Evolutionary conservation across 2,797 vertebrate genomes (phyloP).

Genomic region (Anomalospiza imberbis): DNA sequence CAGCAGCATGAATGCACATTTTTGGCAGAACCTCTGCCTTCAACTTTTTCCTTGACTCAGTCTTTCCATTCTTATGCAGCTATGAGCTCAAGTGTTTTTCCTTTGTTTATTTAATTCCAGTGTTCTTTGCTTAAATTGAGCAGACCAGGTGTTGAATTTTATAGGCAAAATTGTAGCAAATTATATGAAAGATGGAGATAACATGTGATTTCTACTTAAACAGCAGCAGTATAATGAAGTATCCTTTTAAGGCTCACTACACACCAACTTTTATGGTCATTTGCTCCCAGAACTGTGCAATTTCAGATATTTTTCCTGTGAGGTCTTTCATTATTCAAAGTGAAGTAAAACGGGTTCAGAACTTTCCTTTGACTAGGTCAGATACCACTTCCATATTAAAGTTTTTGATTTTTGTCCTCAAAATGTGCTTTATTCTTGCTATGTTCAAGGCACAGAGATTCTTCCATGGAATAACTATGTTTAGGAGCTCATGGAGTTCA

Average conservation of each 20-base stretch:
- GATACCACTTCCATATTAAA: not conserved
- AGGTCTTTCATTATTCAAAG: not conserved
- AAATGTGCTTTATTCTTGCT: not conserved
- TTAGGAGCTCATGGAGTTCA: not conserved
- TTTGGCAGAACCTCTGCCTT: conserved; percentile 42
- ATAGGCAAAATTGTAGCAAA: not conserved
- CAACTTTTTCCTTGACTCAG: conserved; percentile 44
- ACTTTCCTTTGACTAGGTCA: not conserved
- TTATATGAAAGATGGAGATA: not conserved
- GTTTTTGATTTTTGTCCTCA: not conserved
- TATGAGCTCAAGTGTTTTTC: not conserved
- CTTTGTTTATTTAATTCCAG: not conserved
- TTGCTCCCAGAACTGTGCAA: not conserved
- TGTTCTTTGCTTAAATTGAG: not conserved
- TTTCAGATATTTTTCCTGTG: not conserved
- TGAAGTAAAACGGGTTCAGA: not conserved
- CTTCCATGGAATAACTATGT: not conserved
- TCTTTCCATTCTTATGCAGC: conserved; percentile 49
- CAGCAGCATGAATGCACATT: conserved; percentile 28
- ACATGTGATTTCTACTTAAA: not conserved
- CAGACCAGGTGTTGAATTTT: conserved; percentile 8
- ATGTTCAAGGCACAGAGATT: not conserved
- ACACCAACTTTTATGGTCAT: not conserved
- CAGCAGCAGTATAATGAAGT: not conserved
- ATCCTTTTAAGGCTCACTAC: not conserved